These are phyloP conservation scores for Bovichtus variegatus DNA, from an alignment of 2,797 vertebrate genomes.

Conservation along the genomic window DNA sequence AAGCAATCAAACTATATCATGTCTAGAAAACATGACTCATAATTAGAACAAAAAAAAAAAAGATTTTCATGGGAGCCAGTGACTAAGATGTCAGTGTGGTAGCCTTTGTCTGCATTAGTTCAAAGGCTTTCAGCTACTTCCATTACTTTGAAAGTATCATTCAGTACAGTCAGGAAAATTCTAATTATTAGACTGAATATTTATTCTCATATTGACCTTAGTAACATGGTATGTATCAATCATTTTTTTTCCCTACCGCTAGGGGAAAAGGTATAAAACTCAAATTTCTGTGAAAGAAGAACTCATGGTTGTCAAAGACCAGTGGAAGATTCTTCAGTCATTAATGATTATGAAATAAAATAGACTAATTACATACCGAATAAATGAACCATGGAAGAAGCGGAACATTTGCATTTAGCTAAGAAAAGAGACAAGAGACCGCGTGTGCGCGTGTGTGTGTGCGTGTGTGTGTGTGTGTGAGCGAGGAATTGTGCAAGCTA, in stretches of 20 bases:
- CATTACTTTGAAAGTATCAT: slow-evolving; percentile 2
- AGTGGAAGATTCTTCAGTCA: slow-evolving; percentile 55
- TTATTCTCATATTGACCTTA: slow-evolving; percentile 30
- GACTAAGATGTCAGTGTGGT: background rate
- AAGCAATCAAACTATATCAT: background rate
- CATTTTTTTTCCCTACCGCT: slow-evolving; percentile 9
- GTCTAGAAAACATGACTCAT: slow-evolving; percentile 4
- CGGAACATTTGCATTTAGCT: slow-evolving; percentile 75
- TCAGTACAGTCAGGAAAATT: slow-evolving; percentile 18
- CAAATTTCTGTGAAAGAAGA: slow-evolving; percentile 48
- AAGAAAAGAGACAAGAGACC: slow-evolving; percentile 54
- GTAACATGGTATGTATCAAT: slow-evolving; percentile 19
- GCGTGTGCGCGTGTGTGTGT: slow-evolving; percentile 3
- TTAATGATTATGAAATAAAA: slow-evolving; percentile 83
- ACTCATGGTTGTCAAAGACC: slow-evolving; percentile 66
- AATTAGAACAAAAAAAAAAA: background rate
- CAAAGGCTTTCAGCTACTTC: slow-evolving; percentile 16
- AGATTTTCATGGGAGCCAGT: background rate
- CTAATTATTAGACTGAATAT: slow-evolving; percentile 26
- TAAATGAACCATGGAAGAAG: slow-evolving; percentile 81
- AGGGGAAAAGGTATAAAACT: slow-evolving; percentile 61
- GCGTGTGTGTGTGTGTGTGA: background rate
- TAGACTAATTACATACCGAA: slow-evolving; percentile 80
- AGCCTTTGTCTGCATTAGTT: slow-evolving; percentile 3
- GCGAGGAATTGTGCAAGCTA: slow-evolving; percentile 60